Base-by-base conservation (phyloP, 2,113 vertebrate genomes). In the Azemiops feae region DNA sequence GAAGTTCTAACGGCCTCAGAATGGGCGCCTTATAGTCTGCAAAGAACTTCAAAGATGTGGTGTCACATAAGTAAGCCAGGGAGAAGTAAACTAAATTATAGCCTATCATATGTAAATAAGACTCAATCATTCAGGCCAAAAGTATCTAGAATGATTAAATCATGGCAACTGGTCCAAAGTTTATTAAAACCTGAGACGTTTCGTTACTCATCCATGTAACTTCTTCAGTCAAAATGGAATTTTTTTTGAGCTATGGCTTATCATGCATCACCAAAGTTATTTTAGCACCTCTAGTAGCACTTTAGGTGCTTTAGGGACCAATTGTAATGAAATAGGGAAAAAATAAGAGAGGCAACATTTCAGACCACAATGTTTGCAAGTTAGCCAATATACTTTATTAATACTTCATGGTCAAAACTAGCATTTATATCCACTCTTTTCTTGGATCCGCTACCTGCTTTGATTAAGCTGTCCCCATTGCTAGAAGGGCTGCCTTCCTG, bases 401-500 rank as follows among this genome's bases (percentile, higher is more conserved):
- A 50, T 50, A 47, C 18, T 55, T n/a, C 53, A 34, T 60, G 54
- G 47, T 91, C 10, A 64, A 50, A 92, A 85, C 5, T 52, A 23
- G 34, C 20, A 34, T 39, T 9, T 60, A 87, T 27, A 43, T 39
- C 39, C 45, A 22, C 8, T n/a, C 1, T 43, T 47, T 7, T 69
- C 12, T 10, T 55, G 27, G 47, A 87, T 47, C 93, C 20, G 16
- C 94, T 93, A 97, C 96, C 96, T 95, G 54, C 3, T 91, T 18
- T 50, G 34, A 0, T 30, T 14, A 92, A 53, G 74, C 0, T 53
- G 89, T 85, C 27, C 93, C 90, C 93, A 1, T 1, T 55, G 54
- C 69, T 89, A 20, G 55, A 1, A 12, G 0, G 64, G 52, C 34
- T 16, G 43, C 3, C 58, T 54, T 54, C 9, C 0, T 47, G n/a